Base-by-base conservation (phyloP, 64 coral and sea anemone genomes). In the Platygyra sinensis region DNA sequence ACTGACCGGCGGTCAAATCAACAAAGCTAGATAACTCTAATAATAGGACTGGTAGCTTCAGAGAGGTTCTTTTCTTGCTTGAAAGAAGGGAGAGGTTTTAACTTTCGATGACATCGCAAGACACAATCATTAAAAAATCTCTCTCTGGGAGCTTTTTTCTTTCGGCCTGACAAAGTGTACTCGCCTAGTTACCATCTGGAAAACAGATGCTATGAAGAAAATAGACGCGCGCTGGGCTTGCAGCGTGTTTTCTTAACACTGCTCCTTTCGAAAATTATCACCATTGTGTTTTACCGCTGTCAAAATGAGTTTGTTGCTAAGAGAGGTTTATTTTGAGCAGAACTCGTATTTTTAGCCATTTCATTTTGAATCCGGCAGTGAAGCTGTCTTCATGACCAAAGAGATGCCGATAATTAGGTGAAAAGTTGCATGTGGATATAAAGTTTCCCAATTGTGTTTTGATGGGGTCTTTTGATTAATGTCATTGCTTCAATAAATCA, bases 151-250 rank as follows among this genome's bases (percentile, higher is more conserved):
- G 10, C 54, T 57, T 57, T 57, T 57, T 14, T 11, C 17, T 77
- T 51, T 77, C 49, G 49, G 39, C 74, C 51, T 79, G 65, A 4
- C 19, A 69, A 29, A 50, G 62, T 32, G 8, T 18, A 14, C 11
- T 85, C 30, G 13, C 9, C 64, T 7, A 46, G 33, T 15, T 51
- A 72, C 62, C 81, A 85, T 72, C 63, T 85, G 81, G 63, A 72
- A 51, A 85, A 85, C 81, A 85, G 32, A 85, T 85, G 81, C 81
- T 85, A 29, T 61, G 25, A 16, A 80, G 29, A n/a, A 71, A n/a
- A 79, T 46, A 22, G 61, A 60, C 18, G n/a, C 81, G 80, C 30
- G 42, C 81, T 71, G 20, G 60, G 63, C 11, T 16, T 51, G 81
- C 81, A 85, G 81, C 81, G 20, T 85, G 81, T 52, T 72, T 5